Evolutionary conservation across 2,888 invertebrate genomes (phyloP), one percentile per base, ranked within the genome.

Genomic region (Drosophila robusta): DNA sequence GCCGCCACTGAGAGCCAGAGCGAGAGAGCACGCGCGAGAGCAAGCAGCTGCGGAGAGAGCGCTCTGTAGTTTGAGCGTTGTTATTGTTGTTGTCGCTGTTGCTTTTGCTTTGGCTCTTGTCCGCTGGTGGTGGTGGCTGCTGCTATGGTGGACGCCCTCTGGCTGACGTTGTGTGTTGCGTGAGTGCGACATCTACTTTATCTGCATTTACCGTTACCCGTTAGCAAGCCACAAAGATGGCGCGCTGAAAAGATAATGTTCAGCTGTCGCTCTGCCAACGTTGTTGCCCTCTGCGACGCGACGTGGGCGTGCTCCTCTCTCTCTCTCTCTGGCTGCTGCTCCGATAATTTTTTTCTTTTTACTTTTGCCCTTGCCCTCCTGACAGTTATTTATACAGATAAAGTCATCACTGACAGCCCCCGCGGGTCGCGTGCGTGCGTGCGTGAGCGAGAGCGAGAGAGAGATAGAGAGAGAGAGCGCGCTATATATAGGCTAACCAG

Each of bases 301-400:
- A 50, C 56, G 51, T 69, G 74, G 74, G 74, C 69, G 73, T 74
- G 54, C 55, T 62, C 8, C 42, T 46, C 36, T 46, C 60, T 51
- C 42, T 51, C 42, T 36, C 38, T 38, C 9, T 36, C 38, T 26
- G 49, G 42, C 41, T 29, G 51, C 34, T 18, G 14, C n/a, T 14
- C 9, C 12, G 14, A 0, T 7, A 29, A 9, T 50, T 16, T 11
- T 16, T n/a, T 18, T 49, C 9, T 63, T 63, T 16, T 54, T 51
- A 55, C 45, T 29, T 36, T 58, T 49, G 61, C 62, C 68, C 60
- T 77, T 71, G 58, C 50, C 62, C 60, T 69, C 39, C 78, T 83
- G 89, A 79, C 87, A 90, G 87, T 88, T 90, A 90, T 89, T 89
- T 89, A 87, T 90, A 87, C 87, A 87, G 89, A 87, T 89, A 89